Base-by-base conservation (phyloP, 2,888 invertebrate species). In the Diarsia brunnea region DNA sequence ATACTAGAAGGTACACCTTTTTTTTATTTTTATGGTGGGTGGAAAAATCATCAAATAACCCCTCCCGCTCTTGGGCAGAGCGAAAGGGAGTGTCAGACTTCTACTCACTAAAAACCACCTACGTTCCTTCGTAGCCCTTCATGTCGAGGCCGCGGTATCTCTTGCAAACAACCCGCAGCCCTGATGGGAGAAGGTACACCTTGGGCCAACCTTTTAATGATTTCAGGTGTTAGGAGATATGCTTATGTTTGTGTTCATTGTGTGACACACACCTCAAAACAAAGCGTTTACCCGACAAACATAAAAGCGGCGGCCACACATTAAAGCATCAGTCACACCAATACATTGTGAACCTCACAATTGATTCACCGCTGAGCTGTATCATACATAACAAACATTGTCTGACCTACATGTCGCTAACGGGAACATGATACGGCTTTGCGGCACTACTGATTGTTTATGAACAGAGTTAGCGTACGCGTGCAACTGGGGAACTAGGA, bases 401-500 rank as follows among this genome's bases (percentile, higher is more conserved):
- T 12, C 24, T 82, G 89, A 82, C 88, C 87, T 64, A 89, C 61
- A 78, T 82, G 74, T 69, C 69, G 19, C 19, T 82, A 87, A 82
- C 88, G 88, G 87, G 75, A 71, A 86, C 70, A 74, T 66, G 68
- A 70, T 55, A 63, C 78, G 43, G 61, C 77, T 82, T 78, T 63
- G 68, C 49, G 58, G 53, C 24, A 24, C 16, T 19, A 63, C 14
- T 24, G 31, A 58, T 45, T 55, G 82, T 77, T 55, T 77, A 82
- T 67, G 27, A 61, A 31, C 31, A 38, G 66, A 53, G 49, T 76
- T 76, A 61, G n/a, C 60, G 60, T 45, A 61, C 11, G 16, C 47
- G 38, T 55, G n/a, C n/a, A 27, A 27, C 47, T 73, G 31, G 24
- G 16, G 14, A 38, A 73, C 58, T 38, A 73, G 58, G 73, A 47